These are phyloP conservation scores for Chaetodon auriga DNA, from an alignment of 2,113 vertebrate genomes.

Conservation along the genomic window DNA sequence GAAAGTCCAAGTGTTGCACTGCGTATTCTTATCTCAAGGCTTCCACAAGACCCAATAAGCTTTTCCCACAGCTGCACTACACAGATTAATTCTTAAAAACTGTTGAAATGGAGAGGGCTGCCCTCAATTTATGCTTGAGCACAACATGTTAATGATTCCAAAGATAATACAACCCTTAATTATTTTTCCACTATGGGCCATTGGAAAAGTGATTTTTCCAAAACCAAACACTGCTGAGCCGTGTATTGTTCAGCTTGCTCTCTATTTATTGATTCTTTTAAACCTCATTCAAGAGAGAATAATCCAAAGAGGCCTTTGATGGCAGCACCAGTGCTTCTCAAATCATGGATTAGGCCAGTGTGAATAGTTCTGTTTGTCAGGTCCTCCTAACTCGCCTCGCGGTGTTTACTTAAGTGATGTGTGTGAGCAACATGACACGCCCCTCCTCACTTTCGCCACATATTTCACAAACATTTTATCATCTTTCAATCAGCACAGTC, in stretches of 20 bases:
- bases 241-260: constrained; percentile 13
- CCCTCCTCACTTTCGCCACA: not conserved
- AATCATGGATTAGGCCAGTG: constrained; percentile 30
- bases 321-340: constrained; percentile 26
- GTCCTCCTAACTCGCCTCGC: not conserved
- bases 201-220: constrained; percentile 50
- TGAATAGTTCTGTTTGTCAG: constrained; percentile 35
- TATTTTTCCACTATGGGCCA: constrained; percentile 51
- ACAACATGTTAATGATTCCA: constrained; percentile 57
- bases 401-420: constrained; percentile 32
- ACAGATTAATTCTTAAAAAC: constrained; percentile 58
- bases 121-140: constrained; percentile 52
- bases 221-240: constrained; percentile 44
- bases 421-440: not conserved
- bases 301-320: constrained; percentile 38
- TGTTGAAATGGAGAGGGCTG: constrained; percentile 47
- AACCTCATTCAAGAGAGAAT: constrained; percentile 43
- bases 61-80: constrained; percentile 44
- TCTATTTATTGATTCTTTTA: constrained; percentile 48
- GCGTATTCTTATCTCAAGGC: constrained; percentile 46
- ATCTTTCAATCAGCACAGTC: constrained; percentile 42
- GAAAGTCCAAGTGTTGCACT: constrained; percentile 33
- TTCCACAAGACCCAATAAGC: constrained; percentile 50
- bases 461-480: constrained; percentile 52
- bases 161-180: constrained; percentile 51